A percentile compares a stretch with the other conserved stretches of the same genome.
Evolutionary conservation across 2,797 vertebrate species (phyloP).

Genomic region (Setipinna tenuifilis): DNA sequence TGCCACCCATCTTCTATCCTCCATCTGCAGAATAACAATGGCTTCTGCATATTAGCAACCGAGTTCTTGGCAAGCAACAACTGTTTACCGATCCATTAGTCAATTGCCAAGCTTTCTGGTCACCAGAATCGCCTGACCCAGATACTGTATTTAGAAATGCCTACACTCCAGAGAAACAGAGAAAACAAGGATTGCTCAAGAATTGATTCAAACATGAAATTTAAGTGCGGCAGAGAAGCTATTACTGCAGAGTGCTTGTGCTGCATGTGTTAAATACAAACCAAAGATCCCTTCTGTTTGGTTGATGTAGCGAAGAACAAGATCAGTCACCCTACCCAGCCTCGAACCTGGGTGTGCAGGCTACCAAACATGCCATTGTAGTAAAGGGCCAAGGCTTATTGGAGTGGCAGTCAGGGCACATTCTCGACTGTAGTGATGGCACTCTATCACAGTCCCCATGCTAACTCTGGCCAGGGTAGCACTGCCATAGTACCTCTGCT

Average conservation of each 20-base stretch:
- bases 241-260: not conserved
- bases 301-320: not conserved
- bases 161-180: not conserved
- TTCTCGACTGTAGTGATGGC: too few relatives aligned
- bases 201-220: constrained; percentile 39
- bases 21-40: not conserved
- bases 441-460: too few relatives aligned
- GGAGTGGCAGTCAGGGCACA: too few relatives aligned
- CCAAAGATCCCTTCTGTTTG: not conserved
- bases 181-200: constrained; percentile 32
- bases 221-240: not conserved
- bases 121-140: not conserved
- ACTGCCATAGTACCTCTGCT: too few relatives aligned
- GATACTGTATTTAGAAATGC: constrained; percentile 24
- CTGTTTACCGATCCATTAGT: constrained; percentile 18
- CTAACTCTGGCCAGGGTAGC: too few relatives aligned
- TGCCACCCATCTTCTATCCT: not conserved
- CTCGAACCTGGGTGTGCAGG: too few relatives aligned
- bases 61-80: not conserved
- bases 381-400: too few relatives aligned
- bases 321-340: not conserved
- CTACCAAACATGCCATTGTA: too few relatives aligned
- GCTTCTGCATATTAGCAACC: not conserved
- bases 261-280: constrained; percentile 26
- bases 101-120: not conserved